phyloP scores from a whole-genome alignment of 92 coral and sea anemone genomes.

The Pocillopora grandis region DNA sequence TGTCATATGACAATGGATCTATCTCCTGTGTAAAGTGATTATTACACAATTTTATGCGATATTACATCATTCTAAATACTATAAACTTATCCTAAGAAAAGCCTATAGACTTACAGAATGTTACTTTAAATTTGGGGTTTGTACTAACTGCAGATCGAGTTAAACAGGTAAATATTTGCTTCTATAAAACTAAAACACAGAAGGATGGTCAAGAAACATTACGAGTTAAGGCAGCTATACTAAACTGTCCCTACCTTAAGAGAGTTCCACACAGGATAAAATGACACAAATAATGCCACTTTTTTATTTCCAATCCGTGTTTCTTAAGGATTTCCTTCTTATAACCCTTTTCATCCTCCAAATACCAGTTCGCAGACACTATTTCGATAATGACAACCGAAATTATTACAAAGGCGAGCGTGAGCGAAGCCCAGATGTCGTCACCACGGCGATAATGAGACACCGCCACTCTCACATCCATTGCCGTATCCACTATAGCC shows the following conservation, averaged over 20 bases:
- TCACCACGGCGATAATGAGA: constrained; percentile 35
- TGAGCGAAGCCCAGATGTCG: constrained; percentile 30
- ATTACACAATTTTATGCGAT: neutral
- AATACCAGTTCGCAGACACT: constrained; percentile 41
- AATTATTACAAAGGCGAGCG: constrained; percentile 27
- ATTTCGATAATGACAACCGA: constrained; percentile 26
- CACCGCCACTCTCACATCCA: constrained; percentile 42
- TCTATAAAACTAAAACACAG: no score
- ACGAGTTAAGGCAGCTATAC: no score
- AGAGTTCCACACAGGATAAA: constrained; percentile 29
- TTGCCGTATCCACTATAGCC: constrained; percentile 20
- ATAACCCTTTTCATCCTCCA: constrained; percentile 32
- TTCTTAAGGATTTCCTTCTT: constrained; percentile 31
- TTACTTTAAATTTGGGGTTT: neutral
- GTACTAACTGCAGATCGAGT: neutral
- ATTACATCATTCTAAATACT: neutral
- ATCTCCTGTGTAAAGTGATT: neutral
- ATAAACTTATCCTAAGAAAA: neutral
- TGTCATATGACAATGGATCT: neutral
- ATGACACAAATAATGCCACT: constrained; percentile 32
- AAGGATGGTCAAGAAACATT: no score
- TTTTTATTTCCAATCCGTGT: constrained; percentile 35
- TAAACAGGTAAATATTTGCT: neutral
- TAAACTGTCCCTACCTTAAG: constrained; percentile 15
- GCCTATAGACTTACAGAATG: neutral